Base-by-base conservation (phyloP, 2,113 vertebrate species). In the Junco hyemalis region DNA sequence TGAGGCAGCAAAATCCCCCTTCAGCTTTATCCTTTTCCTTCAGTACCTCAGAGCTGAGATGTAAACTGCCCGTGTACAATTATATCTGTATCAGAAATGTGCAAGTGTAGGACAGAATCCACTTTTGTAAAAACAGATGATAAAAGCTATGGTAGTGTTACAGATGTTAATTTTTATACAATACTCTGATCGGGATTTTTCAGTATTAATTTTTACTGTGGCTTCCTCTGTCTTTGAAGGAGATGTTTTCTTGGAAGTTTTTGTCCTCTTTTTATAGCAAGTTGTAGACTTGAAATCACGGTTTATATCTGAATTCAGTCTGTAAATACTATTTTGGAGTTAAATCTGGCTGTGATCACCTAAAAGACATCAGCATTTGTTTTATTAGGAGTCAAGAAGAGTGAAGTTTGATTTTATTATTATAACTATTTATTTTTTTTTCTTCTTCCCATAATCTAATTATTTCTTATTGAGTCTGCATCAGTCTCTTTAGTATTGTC, bases 151-250 rank as follows among this genome's bases (percentile, higher is more conserved):
- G 38, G 36, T 54, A 44, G 61, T 50, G 65, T 38, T 90, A 72
- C 8, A 54, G 21, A 29, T 61, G 28, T 0, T 69, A 12, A 21
- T 59, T 66, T 65, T 63, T 63, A 36, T 71, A 26, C 6, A 9
- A 57, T 69, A 45, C 13, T 69, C 74, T 28, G 31, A 81, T 40
- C 31, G 59, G 71, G 47, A 85, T n/a, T 72, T 92, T 78, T 42
- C 26, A 50, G 20, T 78, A 15, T 76, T 81, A 31, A 36, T 70
- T 94, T 88, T 66, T 88, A 73, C 72, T 64, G 9, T 92, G 53
- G 47, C 47, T 95, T 96, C n/a, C 66, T 91, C 65, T 90, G 54
- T 82, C n/a, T 82, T 79, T 59, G 51, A 65, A 80, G 54, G 60
- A 92, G 44, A 45, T 76, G 33, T 59, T 86, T 70, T 65, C 45